Conservation (phyloP, 2,113 vertebrate species). For the Rhabdornis inornatus region DNA sequence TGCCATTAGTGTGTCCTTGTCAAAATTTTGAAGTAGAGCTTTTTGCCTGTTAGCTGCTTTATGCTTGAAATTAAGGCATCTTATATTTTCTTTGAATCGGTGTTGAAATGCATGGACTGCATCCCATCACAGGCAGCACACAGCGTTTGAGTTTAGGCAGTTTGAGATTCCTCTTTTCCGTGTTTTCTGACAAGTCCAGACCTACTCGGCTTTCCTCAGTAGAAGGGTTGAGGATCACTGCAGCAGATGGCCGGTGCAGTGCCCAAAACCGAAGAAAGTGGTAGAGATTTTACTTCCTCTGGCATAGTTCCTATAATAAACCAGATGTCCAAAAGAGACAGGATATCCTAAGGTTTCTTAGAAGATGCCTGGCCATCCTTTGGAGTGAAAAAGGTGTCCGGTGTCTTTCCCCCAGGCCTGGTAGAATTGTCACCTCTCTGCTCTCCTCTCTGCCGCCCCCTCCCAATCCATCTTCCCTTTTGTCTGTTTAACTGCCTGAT, state of each 20-base stretch:
- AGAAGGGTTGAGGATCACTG: neutral
- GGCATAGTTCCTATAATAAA: neutral
- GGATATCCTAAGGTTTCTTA: neutral
- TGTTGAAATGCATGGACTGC: neutral
- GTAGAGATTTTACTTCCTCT: neutral
- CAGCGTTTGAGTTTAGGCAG: neutral
- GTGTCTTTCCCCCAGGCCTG: neutral
- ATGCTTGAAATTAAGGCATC: neutral
- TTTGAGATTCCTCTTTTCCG: neutral
- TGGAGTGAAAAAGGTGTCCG: neutral
- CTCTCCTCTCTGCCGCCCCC: neutral
- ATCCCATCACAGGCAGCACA: neutral
- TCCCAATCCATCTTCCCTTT: neutral
- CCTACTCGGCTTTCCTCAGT: fast-evolving
- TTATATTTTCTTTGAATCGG: neutral
- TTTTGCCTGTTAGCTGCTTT: neutral
- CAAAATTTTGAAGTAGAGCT: neutral
- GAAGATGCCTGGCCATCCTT: neutral
- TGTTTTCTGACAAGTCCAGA: fast-evolving
- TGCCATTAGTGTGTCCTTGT: neutral
- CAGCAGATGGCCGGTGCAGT: too few relatives aligned
- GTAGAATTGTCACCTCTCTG: neutral
- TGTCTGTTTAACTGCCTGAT: neutral
- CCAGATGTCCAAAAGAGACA: neutral
- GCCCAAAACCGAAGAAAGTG: neutral